Base-by-base conservation (phyloP, 2,797 vertebrate genomes). In the Pterois miles region DNA sequence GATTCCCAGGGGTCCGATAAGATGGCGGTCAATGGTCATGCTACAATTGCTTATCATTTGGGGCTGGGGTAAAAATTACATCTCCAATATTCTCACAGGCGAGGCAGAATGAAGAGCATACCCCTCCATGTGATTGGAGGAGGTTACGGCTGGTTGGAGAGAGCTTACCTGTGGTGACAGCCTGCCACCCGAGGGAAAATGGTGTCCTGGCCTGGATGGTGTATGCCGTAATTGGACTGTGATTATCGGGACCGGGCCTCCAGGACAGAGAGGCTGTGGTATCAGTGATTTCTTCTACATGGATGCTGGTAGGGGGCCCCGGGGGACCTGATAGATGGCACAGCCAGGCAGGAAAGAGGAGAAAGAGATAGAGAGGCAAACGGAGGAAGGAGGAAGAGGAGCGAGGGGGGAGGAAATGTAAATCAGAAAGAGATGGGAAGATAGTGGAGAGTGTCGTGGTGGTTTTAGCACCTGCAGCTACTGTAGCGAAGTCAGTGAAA, bases 141-240 rank as follows among this genome's bases (percentile, higher is more conserved):
- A 86, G 81, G 82, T 83, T 84, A 90, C 71, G 83, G 89, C 89
- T 90, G 91, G 93, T 89, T 91, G 89, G 87, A 91, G 80, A 87
- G 76, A 80, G 80, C 94, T 91, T 96, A 99, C 98, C 98, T 98
- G 98, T 99, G 91, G 94, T 97, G 93, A 98, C 97, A 10, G 97
- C 97, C 91, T 99, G 98, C 98, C 98, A 99, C 79, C 98, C 98
- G 84, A 99, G 97, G 4, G 98, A 99, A 94, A 98, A 99, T 0
- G 98, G 98, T 8, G 98, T 99, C 90, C 98, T 95, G 60, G 97
- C 97, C 93, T 99, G 98, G 70, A 99, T 96, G 50, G 96, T 94
- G 58, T 97, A 98, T 86, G 95, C 96, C 1, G 96, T 99, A 93
- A 99, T 95, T 80, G 98, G 98, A 94, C 98, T 99, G 93, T 98